Evolutionary conservation across 1,140 invertebrate genomes (phyloP).

Genomic region (Calosoma granatense): DNA sequence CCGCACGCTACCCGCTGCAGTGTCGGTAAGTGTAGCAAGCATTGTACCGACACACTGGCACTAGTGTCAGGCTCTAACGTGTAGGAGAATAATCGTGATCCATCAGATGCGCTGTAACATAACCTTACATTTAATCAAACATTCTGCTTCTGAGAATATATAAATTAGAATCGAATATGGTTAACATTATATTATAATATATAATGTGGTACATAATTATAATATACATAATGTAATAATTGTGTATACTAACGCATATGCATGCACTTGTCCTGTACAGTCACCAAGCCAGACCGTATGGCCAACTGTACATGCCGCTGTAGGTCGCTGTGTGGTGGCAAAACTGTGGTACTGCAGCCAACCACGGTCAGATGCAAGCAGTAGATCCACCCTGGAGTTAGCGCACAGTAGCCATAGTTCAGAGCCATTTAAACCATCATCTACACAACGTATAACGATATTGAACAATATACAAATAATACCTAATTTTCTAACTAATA

Average conservation of each 20-base stretch:
- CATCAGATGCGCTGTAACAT: conserved; percentile 40
- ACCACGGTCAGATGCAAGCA: conserved; percentile 46
- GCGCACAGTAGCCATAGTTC: conserved; percentile 62
- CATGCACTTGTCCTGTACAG: conserved; percentile 65
- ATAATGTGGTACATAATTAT: conserved; percentile 12
- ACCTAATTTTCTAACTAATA: too few relatives aligned
- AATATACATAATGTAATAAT: conserved; percentile 3
- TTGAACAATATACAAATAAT: too few relatives aligned
- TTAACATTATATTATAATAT: neutral
- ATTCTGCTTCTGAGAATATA: conserved; percentile 13
- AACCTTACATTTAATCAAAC: too few relatives aligned
- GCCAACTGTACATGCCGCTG: conserved; percentile 56
- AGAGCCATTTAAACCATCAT: conserved; percentile 35
- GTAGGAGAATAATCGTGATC: conserved; percentile 45
- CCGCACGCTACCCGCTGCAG: conserved; percentile 62
- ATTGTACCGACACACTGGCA: conserved; percentile 46
- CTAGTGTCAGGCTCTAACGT: conserved; percentile 40
- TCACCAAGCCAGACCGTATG: conserved; percentile 79
- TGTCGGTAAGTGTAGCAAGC: conserved; percentile 51
- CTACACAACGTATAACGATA: conserved; percentile 22
- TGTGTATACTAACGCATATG: conserved; percentile 50
- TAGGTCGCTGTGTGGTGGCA: conserved; percentile 44
- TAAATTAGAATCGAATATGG: conserved; percentile 7
- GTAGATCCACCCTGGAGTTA: conserved; percentile 58
- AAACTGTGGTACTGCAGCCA: conserved; percentile 47